phyloP scores from a whole-genome alignment of 2,888 invertebrate species.

The Agrochola lychnidis region DNA sequence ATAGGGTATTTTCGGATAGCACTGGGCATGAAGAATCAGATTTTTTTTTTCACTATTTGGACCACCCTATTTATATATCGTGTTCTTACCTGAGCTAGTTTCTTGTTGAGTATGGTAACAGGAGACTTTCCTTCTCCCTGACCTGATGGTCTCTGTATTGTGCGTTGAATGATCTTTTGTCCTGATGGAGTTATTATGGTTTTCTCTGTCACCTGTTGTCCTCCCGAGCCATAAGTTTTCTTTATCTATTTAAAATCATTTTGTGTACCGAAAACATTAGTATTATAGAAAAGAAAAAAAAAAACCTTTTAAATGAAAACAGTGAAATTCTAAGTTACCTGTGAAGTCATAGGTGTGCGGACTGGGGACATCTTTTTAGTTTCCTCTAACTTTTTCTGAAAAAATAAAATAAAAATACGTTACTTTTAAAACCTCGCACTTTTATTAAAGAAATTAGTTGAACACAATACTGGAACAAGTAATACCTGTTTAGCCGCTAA shows the following conservation, averaged over 20 bases:
- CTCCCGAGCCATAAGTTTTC: conserved; percentile 79
- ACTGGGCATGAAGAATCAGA: too few relatives aligned
- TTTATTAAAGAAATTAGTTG: neutral
- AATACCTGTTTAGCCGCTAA: conserved; percentile 88
- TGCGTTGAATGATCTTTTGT: conserved; percentile 89
- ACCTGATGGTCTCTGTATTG: conserved; percentile 82
- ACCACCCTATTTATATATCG: too few relatives aligned
- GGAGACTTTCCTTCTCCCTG: conserved; percentile 82
- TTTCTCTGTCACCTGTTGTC: conserved; percentile 88
- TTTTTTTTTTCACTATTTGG: too few relatives aligned
- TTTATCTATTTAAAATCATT: conserved; percentile 72
- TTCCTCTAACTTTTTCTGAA: conserved; percentile 86
- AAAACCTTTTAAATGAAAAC: neutral
- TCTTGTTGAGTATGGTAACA: conserved; percentile 86
- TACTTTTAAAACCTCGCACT: neutral
- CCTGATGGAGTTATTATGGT: conserved; percentile 89
- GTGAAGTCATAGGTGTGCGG: conserved; percentile 74
- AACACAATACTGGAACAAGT: neutral
- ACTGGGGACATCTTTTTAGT: conserved; percentile 77
- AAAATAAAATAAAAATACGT: conserved; percentile 55
- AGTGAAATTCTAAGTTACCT: conserved; percentile 68
- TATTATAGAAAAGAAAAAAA: neutral
- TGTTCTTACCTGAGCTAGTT: conserved; percentile 81
- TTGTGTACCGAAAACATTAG: neutral
- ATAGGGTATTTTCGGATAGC: too few relatives aligned